Evolutionary conservation across 1,140 invertebrate species (phyloP), one percentile per base, ranked within the genome.

Genomic region (Ceratina australensis): DNA sequence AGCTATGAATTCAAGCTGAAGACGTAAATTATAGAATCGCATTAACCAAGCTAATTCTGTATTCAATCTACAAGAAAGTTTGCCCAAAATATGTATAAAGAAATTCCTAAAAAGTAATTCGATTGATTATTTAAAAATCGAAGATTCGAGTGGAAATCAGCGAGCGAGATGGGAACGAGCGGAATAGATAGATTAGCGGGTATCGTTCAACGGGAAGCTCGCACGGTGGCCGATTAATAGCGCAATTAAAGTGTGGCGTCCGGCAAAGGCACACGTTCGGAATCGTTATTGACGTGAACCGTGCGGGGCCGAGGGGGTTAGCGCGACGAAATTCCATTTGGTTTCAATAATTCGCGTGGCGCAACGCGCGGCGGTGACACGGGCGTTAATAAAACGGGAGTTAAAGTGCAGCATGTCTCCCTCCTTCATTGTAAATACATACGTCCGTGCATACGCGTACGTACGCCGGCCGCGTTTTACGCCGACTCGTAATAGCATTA

Each of bases 331-430:
- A 77, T 69, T 77, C 67, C 74, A 71, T 77, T 71, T 71, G 66
- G 74, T 77, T 77, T 77, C 74, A 77, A 77, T 77, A 71, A 77
- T 69, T 77, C 74, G 20, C 28, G 28, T 47, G 57, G 33, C 59
- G 49, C 74, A 67, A n/a, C 49, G 49, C 52, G 33, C 47, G 64
- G 56, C 56, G 67, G 74, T 77, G 74, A 77, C 74, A 77, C 28
- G 67, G 49, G 57, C 67, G 57, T 77, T 77, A 77, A 77, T 77
- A 77, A 77, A 77, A 77, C 67, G 67, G 49, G 66, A 77, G 57
- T 77, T 77, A 77, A 77, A 77, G 74, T 77, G 74, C 66, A 77
- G 57, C 15, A n/a, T 3, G 16, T n/a, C n/a, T n/a, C 54, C 28
- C 20, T 7, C 47, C 20, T 71, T 42, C 74, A 63, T 52, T 71